phyloP scores from a whole-genome alignment of 1,140 invertebrate species.

The Cherax quadricarinatus region DNA sequence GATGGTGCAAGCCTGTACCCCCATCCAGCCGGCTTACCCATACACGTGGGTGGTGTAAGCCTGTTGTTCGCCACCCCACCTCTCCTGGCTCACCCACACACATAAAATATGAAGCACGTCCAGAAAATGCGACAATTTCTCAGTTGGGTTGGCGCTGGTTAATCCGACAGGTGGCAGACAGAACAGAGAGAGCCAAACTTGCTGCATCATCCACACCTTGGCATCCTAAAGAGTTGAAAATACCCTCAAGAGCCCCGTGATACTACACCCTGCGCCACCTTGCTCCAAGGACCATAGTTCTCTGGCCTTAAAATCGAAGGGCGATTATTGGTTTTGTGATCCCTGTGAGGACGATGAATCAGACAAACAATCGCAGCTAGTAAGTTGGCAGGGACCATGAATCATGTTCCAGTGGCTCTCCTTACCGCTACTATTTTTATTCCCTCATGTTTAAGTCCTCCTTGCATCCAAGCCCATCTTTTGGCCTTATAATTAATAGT shows the following conservation, averaged over 20 bases:
- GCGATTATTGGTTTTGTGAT: slow-evolving; percentile 68
- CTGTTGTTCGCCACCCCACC: too few species aligned
- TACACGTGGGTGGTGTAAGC: too few species aligned
- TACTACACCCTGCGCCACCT: slow-evolving; percentile 22
- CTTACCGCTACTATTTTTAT: background rate
- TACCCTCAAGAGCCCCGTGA: slow-evolving; percentile 4
- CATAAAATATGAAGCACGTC: slow-evolving; percentile 68
- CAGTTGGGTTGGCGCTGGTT: slow-evolving; percentile 54
- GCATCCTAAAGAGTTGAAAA: slow-evolving; percentile 56
- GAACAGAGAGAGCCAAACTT: slow-evolving; percentile 65
- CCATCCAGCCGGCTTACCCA: too few species aligned
- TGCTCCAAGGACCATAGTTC: background rate
- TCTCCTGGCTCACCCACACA: background rate
- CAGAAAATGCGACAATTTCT: slow-evolving; percentile 71
- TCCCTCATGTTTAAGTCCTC: background rate
- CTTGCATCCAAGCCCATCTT: background rate
- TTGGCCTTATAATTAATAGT: background rate
- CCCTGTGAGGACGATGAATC: slow-evolving; percentile 55
- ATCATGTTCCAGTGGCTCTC: slow-evolving; percentile 48
- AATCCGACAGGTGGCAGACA: slow-evolving; percentile 69
- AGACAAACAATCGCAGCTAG: slow-evolving; percentile 66
- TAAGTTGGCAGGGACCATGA: slow-evolving; percentile 69
- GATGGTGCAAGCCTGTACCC: too few species aligned
- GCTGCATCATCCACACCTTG: slow-evolving; percentile 52
- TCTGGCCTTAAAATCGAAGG: slow-evolving; percentile 56